These are phyloP conservation scores for Arrhamphus sclerolepis DNA, from an alignment of 2,797 vertebrate species.

Conservation along the genomic window DNA sequence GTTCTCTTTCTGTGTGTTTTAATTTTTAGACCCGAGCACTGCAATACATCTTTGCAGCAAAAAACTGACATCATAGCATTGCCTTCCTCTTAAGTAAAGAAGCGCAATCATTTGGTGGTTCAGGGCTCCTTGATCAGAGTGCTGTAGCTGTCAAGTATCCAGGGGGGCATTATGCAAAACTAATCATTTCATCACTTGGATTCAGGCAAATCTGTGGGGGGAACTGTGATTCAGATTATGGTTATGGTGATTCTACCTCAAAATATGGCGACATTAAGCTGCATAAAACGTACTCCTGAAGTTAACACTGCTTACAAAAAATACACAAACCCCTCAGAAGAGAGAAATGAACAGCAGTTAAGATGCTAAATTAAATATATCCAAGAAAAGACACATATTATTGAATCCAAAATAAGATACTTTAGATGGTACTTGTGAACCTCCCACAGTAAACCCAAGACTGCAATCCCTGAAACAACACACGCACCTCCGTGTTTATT, in stretches of 20 bases:
- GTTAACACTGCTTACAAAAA: too few relatives aligned
- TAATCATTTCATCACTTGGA: not conserved
- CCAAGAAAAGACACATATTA: conserved; percentile 18
- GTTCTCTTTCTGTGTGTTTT: too few relatives aligned
- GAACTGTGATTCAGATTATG: not conserved
- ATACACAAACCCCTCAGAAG: conserved; percentile 17
- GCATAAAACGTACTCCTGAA: too few relatives aligned
- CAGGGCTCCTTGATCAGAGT: too few relatives aligned
- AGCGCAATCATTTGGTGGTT: too few relatives aligned
- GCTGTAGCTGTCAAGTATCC: too few relatives aligned
- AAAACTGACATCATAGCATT: too few relatives aligned
- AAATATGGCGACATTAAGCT: too few relatives aligned
- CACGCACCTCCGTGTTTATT: not conserved
- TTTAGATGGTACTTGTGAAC: conserved; percentile 62
- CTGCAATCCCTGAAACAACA: conserved; percentile 2
- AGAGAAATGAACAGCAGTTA: not conserved
- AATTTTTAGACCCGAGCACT: too few relatives aligned
- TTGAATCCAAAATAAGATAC: conserved; percentile 70
- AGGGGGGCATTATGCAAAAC: not conserved
- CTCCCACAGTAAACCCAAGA: conserved; percentile 40
- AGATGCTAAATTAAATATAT: not conserved
- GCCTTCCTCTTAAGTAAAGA: too few relatives aligned
- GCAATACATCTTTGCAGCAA: too few relatives aligned
- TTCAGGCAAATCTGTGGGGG: not conserved
- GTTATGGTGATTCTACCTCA: not conserved